phyloP scores from a whole-genome alignment of 1,140 invertebrate genomes.

The Stegodyphus mimosarum region DNA sequence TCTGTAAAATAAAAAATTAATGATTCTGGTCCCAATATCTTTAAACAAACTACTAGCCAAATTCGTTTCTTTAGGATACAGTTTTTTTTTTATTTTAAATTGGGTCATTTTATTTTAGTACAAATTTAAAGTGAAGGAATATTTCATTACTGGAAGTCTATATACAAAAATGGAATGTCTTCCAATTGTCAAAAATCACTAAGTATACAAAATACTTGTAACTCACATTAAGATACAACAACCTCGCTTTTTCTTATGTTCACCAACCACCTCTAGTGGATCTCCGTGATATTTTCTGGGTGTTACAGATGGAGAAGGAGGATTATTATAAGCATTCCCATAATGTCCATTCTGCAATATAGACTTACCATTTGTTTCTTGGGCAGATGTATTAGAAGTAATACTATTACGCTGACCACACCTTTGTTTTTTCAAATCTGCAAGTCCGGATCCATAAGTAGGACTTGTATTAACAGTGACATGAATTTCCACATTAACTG shows the following conservation, averaged over 20 bases:
- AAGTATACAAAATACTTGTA: not conserved
- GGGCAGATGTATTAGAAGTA: conserved; percentile 6
- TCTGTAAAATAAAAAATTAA: no score
- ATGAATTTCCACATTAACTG: conserved; percentile 65
- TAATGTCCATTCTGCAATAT: conserved; percentile 37
- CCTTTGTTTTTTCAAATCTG: conserved; percentile 90
- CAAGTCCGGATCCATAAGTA: conserved; percentile 75
- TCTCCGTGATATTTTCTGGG: conserved; percentile 65
- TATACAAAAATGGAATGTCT: conserved; percentile 24
- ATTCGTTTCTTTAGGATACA: no score
- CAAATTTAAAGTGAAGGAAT: no score
- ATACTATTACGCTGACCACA: conserved; percentile 67
- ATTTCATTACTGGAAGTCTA: not conserved
- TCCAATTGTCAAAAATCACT: conserved; percentile 8
- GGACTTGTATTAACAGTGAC: conserved; percentile 68
- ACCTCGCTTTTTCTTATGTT: conserved; percentile 59
- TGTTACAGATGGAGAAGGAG: conserved; percentile 64
- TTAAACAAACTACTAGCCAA: no score
- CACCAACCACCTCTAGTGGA: conserved; percentile 65
- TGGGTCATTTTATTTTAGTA: no score
- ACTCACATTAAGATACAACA: conserved; percentile 62
- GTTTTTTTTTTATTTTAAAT: no score
- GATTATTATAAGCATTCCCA: conserved; percentile 58
- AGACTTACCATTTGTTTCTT: conserved; percentile 31
- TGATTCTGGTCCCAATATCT: no score